Percentiles rank a stretch among this genome's conserved stretches.
These are phyloP conservation scores for Conus ventricosus DNA, from an alignment of 1,140 invertebrate species.

Conservation along the genomic window DNA sequence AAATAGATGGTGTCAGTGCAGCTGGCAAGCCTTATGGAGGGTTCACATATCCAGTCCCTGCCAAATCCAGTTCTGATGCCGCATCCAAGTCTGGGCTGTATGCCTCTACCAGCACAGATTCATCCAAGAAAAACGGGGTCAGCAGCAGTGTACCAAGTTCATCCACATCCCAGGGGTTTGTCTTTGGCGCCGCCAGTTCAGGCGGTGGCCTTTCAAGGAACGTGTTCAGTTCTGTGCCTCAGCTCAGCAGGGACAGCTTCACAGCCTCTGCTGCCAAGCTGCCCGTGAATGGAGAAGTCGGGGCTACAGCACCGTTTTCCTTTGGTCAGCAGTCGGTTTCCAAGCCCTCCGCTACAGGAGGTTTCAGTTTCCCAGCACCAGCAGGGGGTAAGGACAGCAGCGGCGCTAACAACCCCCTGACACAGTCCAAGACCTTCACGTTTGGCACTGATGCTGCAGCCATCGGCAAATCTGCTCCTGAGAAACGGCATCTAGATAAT, in stretches of 20 bases:
- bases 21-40: background rate
- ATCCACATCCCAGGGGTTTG: background rate
- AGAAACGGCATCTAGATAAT: conserved; percentile 12
- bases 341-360: background rate
- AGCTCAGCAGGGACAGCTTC: background rate
- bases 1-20: background rate
- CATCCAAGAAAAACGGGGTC: background rate
- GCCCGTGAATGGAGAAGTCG: conserved; percentile 23
- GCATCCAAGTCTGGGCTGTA: background rate
- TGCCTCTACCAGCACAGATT: background rate
- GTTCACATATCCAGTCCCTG: background rate
- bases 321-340: conserved; percentile 10
- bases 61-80: background rate
- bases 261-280: conserved; percentile 1
- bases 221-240: background rate
- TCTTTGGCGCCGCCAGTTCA: background rate
- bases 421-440: background rate
- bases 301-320: background rate
- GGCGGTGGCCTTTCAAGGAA: background rate
- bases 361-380: background rate
- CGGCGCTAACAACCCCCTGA: background rate
- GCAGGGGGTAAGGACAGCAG: background rate
- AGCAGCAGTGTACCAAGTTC: background rate
- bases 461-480: background rate
- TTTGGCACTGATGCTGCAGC: background rate